Evolutionary conservation across 2,888 invertebrate species (phyloP), one percentile per base, ranked within the genome.

Genomic region (Euproctis similis): DNA sequence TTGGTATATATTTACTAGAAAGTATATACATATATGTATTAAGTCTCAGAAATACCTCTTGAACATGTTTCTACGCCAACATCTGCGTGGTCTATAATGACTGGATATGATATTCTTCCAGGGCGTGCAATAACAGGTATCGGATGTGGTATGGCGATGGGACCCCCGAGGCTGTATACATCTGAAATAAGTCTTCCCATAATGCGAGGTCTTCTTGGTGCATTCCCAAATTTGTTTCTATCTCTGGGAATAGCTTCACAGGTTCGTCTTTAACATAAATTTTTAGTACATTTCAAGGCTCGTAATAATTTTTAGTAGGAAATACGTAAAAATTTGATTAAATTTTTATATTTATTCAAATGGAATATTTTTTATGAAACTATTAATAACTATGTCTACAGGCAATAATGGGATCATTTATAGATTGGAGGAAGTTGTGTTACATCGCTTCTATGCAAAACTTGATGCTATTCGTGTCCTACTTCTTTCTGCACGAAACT

Each of bases 181-280:
- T 84, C 87, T 1, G 90, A 90, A 59, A 88, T 90, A 1, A 86
- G 90, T 0, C 86, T 90, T 28, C 90, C 90, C 0, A 89, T 91
- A 43, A 76, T 90, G 35, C 80, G 92, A 8, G 92, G 91, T 1
- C 86, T 89, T 53, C 66, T 91, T 11, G 89, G 89, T 0, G 87
- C 90, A 0, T 65, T 90, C 14, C 85, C 90, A 1, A 88, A 88
- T 36, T 76, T 92, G 1, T 86, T 87, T 3, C 81, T 90, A 7
- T 88, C 90, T 14, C 61, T 89, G 7, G 92, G 92, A 6, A 87
- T 91, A 6, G 66, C 87, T 8, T 36, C 71, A 12, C 69, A 73
- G 71, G 81, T 75, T 34, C 30, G 16, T 20, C 9, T 12, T 16
- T 4, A 12, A 4, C 21, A 12, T 16, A 7, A 14, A 14, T 12